Evolutionary conservation across 2,888 invertebrate genomes (phyloP).

Genomic region (Diabrotica balteata): DNA sequence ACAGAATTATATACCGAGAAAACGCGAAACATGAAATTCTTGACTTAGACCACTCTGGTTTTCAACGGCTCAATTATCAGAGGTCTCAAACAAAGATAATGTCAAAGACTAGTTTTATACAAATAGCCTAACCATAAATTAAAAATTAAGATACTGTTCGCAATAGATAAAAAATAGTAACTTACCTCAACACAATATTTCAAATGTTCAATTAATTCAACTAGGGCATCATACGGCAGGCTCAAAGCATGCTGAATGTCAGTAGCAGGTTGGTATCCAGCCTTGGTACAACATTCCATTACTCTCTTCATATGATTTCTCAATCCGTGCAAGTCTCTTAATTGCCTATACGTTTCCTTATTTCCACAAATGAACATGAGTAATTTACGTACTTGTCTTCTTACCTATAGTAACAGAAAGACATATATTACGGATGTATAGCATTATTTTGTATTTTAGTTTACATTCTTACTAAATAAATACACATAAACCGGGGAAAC

Average conservation of each 20-base stretch:
- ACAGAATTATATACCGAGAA: too few species aligned
- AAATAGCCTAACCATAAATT: background rate
- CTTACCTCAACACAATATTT: slow-evolving; percentile 87
- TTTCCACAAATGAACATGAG: slow-evolving; percentile 92
- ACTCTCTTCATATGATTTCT: slow-evolving; percentile 83
- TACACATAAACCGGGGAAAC: too few species aligned
- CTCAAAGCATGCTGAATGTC: slow-evolving; percentile 63
- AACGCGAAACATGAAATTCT: too few species aligned
- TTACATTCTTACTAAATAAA: too few species aligned
- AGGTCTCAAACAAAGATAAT: too few species aligned
- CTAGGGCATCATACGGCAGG: slow-evolving; percentile 88
- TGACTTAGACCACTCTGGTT: too few species aligned
- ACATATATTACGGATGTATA: too few species aligned
- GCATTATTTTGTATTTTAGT: too few species aligned
- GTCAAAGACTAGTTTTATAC: too few species aligned
- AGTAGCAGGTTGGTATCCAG: slow-evolving; percentile 62
- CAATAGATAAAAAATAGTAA: background rate
- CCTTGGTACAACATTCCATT: slow-evolving; percentile 64
- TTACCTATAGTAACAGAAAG: slow-evolving; percentile 38
- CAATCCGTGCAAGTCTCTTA: slow-evolving; percentile 91
- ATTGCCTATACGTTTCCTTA: slow-evolving; percentile 93
- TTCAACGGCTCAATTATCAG: too few species aligned
- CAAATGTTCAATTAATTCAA: slow-evolving; percentile 92
- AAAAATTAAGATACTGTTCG: background rate
- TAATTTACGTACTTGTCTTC: slow-evolving; percentile 91